These are phyloP conservation scores for Diloba caeruleocephala DNA, from an alignment of 2,888 invertebrate species.

Conservation along the genomic window DNA sequence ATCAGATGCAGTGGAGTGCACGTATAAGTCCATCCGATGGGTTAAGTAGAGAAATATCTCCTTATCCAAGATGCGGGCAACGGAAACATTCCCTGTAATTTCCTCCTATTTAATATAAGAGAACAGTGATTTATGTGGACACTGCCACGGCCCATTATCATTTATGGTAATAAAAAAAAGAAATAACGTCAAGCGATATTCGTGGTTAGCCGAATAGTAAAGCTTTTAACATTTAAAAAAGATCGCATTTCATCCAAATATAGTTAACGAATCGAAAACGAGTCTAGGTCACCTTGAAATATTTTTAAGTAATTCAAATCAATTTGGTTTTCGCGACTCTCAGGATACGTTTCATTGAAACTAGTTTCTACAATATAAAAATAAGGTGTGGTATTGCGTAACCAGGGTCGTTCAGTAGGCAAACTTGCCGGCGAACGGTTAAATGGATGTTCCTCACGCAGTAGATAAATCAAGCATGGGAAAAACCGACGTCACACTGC, in stretches of 20 bases:
- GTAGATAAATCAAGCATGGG: slow-evolving; percentile 72
- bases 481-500: slow-evolving; percentile 63
- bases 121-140: slow-evolving; percentile 77
- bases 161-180: slow-evolving; percentile 54
- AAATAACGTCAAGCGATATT: slow-evolving; percentile 41
- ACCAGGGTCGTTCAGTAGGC: slow-evolving; percentile 28
- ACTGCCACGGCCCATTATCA: slow-evolving; percentile 67
- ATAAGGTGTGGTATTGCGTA: slow-evolving; percentile 51
- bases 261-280: slow-evolving; percentile 49
- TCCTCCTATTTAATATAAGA: slow-evolving; percentile 73
- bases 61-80: slow-evolving; percentile 80
- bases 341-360: slow-evolving; percentile 29
- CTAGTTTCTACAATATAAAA: slow-evolving; percentile 29
- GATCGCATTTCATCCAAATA: slow-evolving; percentile 42
- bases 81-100: slow-evolving; percentile 80
- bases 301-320: slow-evolving; percentile 51
- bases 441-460: slow-evolving; percentile 67
- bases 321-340: slow-evolving; percentile 48
- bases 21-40: slow-evolving; percentile 54
- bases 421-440: slow-evolving; percentile 54
- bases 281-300: slow-evolving; percentile 56
- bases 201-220: slow-evolving; percentile 20
- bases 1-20: slow-evolving; percentile 48
- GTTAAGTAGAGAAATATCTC: slow-evolving; percentile 64
- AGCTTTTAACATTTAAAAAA: slow-evolving; percentile 43